Evolutionary conservation across 2,888 invertebrate genomes (phyloP), one percentile per base, ranked within the genome.

Genomic region (Antitype chi): DNA sequence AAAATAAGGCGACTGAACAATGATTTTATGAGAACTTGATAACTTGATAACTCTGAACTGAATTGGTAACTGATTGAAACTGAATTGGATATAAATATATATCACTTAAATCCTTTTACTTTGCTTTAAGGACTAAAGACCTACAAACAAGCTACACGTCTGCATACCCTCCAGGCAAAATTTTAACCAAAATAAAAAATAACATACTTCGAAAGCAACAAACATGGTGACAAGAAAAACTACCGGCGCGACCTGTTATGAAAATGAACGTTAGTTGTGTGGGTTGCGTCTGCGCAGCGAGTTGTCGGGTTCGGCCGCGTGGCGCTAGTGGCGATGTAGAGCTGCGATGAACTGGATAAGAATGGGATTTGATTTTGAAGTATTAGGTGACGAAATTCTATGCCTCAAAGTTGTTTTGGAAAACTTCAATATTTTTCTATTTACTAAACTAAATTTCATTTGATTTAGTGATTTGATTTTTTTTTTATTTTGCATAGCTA

Each of bases 231-330:
- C 85, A 76, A 82, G 88, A 87, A 89, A 87, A 88, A 88, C 78
- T 67, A 85, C 78, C 78, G 82, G 87, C 73, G 83, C 72, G 85
- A 89, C 89, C 89, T 80, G 89, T 89, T 89, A 89, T 89, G 89
- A 89, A 89, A 89, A 89, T 89, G 81, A 88, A 83, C 76, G 63
- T 81, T 81, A 64, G 87, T 62, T 76, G 89, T 88, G 89, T 89
- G 88, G 89, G 89, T 84, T 74, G 86, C 74, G 80, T 59, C 72
- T 43, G 76, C 76, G 81, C 74, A 66, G 64, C 66, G 52, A 73
- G 79, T 85, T 80, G 75, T 64, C 38, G 68, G 43, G 23, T 38
- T 66, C 23, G 20, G 70, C 72, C 68, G 55, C 72, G 67, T 55
- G 67, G 82, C 75, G 78, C 81, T 76, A 70, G 81, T 73, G 38